Conservation (phyloP, 1,140 invertebrate genomes). For the Anoplolepis gracilipes region DNA sequence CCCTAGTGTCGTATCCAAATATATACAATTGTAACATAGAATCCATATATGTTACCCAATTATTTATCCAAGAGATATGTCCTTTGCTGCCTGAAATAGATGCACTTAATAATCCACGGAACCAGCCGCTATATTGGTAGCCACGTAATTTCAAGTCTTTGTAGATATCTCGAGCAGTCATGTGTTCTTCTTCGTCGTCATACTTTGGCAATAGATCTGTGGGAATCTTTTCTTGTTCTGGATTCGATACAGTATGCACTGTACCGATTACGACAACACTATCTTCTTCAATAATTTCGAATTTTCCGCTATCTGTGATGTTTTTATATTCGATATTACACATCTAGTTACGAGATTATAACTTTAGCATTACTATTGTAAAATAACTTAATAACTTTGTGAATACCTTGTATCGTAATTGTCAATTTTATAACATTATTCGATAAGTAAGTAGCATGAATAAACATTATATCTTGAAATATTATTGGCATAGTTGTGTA, state of each 20-base stretch:
- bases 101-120: constrained; percentile 88
- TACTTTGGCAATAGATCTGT: not conserved
- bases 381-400: not conserved
- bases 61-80: constrained; percentile 89
- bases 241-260: constrained; percentile 87
- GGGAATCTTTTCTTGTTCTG: constrained; percentile 80
- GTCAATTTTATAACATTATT: constrained; percentile 91
- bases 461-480: constrained; percentile 95
- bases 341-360: not conserved
- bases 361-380: not conserved
- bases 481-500: constrained; percentile 92
- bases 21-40: constrained; percentile 95
- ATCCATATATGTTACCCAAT: constrained; percentile 97
- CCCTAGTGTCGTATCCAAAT: constrained; percentile 89
- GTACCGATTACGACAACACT: constrained; percentile 92
- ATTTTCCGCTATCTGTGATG: constrained; percentile 76
- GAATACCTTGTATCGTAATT: constrained; percentile 91
- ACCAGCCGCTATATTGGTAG: constrained; percentile 95
- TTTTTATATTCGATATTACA: not conserved
- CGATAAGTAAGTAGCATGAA: constrained; percentile 93
- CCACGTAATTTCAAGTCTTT: constrained; percentile 95
- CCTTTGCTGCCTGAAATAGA: constrained; percentile 85
- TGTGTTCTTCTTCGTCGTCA: constrained; percentile 71
- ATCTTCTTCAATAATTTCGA: constrained; percentile 91
- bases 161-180: constrained; percentile 93